Percentiles rank a stretch among this genome's conserved stretches.
Conservation (phyloP, 2,113 vertebrate species). For the Phocoena phocoena region DNA sequence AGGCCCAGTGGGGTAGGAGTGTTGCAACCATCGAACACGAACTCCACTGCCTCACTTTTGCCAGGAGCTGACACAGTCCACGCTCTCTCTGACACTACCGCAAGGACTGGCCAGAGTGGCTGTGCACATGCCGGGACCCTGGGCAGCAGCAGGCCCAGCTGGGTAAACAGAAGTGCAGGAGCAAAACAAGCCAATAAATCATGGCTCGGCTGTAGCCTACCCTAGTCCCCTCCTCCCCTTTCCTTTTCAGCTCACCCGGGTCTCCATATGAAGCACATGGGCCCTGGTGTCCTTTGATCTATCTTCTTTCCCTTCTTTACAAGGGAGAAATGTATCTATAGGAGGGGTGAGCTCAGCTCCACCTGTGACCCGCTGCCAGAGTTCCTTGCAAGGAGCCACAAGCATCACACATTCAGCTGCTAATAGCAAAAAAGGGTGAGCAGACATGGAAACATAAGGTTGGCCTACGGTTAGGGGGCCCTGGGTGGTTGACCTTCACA, state of each 20-base stretch:
- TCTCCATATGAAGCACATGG: constrained; percentile 60
- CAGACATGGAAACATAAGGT: neutral
- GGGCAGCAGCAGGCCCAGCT: constrained; percentile 75
- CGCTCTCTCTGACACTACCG: constrained; percentile 36
- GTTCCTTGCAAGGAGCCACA: constrained; percentile 11
- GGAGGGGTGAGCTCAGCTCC: constrained; percentile 66
- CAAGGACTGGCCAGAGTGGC: constrained; percentile 47
- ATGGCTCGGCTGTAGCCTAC: constrained; percentile 30
- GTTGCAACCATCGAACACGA: constrained; percentile 18
- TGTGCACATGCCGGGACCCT: constrained; percentile 38
- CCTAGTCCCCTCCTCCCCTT: constrained; percentile 46
- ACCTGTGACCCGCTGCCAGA: constrained; percentile 23
- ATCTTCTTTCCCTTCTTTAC: constrained; percentile 51
- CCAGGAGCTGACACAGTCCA: neutral
- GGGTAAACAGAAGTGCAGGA: constrained; percentile 73
- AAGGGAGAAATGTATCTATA: constrained; percentile 48
- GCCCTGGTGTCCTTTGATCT: constrained; percentile 72
- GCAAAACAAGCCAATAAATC: constrained; percentile 78
- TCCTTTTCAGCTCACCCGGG: constrained; percentile 65
- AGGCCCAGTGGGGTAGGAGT: constrained; percentile 10
- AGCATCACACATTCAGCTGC: constrained; percentile 55
- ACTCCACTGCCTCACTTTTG: constrained; percentile 47
- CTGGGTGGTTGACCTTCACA: constrained; percentile 18
- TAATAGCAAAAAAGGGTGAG: constrained; percentile 30
- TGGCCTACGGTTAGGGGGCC: neutral